phyloP scores from a whole-genome alignment of 2,113 vertebrate species.

The Acanthisitta chloris region DNA sequence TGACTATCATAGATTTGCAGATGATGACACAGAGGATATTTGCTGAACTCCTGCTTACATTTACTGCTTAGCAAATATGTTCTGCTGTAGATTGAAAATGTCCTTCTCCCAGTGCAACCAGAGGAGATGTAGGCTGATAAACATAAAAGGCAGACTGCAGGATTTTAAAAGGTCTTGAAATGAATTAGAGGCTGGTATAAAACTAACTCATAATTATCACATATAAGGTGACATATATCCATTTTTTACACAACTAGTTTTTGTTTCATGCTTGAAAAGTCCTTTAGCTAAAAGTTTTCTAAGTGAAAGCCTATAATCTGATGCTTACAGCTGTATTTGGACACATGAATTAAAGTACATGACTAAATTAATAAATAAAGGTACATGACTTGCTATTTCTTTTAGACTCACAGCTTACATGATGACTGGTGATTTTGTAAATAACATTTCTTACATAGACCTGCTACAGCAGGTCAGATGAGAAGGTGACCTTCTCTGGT shows the following conservation, averaged over 20 bases:
- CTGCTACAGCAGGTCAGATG: neutral
- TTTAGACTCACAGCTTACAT: neutral
- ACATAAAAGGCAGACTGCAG: neutral
- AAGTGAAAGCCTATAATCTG: neutral
- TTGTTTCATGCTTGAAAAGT: neutral
- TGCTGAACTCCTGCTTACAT: neutral
- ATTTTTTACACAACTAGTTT: neutral
- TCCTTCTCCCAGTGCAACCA: neutral
- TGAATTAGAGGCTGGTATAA: neutral
- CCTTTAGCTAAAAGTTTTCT: neutral
- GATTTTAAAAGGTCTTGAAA: conserved; percentile 6
- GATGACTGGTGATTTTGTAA: neutral
- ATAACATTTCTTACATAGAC: neutral
- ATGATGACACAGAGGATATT: neutral
- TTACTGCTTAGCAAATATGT: neutral
- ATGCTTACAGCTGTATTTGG: neutral
- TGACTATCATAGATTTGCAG: neutral
- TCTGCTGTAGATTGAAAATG: neutral
- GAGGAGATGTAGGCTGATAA: neutral
- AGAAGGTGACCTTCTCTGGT: neutral
- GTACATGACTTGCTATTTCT: neutral
- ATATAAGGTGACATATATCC: neutral
- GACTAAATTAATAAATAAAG: neutral
- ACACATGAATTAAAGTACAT: neutral
- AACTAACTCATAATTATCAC: neutral